A percentile compares a stretch with the other conserved stretches of the same genome.
Conservation (phyloP, 2,113 vertebrate species). For the Brienomyrus brachyistius region DNA sequence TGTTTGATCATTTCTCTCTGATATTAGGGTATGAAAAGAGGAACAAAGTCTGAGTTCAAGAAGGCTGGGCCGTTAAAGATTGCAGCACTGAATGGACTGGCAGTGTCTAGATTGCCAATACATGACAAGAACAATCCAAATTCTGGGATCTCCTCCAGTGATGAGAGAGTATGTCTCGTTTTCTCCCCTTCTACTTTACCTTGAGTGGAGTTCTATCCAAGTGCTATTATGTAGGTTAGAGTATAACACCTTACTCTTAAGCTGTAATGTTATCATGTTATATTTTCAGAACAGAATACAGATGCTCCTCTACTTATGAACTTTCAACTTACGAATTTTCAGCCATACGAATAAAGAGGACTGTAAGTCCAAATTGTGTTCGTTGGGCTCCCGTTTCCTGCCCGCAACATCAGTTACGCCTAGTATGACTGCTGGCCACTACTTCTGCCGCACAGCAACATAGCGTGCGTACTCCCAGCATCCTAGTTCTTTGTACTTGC, state of each 20-base stretch:
- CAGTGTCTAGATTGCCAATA: constrained; percentile 71
- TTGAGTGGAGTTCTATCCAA: background rate
- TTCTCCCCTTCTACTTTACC: background rate
- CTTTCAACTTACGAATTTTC: no score
- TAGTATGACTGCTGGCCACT: no score
- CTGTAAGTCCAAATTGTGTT: no score
- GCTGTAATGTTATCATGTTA: background rate
- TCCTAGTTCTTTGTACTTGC: no score
- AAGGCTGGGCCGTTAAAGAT: constrained; percentile 86
- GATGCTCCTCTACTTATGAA: no score
- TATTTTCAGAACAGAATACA: background rate
- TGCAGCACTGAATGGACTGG: constrained; percentile 82
- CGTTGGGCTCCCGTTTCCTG: no score
- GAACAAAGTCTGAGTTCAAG: constrained; percentile 71
- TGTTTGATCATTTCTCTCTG: background rate
- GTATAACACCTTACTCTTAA: background rate
- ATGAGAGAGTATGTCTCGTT: constrained; percentile 72
- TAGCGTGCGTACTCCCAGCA: background rate
- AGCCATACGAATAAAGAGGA: no score
- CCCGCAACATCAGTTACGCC: no score
- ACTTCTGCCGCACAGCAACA: no score
- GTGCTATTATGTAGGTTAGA: background rate
- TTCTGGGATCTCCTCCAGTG: constrained; percentile 74
- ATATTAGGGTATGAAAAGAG: constrained; percentile 85
- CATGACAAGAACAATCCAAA: constrained; percentile 75